Percentiles rank a stretch among this genome's conserved stretches.
Evolutionary conservation across 2,797 vertebrate genomes (phyloP).

Genomic region (Fistularia tabacaria): DNA sequence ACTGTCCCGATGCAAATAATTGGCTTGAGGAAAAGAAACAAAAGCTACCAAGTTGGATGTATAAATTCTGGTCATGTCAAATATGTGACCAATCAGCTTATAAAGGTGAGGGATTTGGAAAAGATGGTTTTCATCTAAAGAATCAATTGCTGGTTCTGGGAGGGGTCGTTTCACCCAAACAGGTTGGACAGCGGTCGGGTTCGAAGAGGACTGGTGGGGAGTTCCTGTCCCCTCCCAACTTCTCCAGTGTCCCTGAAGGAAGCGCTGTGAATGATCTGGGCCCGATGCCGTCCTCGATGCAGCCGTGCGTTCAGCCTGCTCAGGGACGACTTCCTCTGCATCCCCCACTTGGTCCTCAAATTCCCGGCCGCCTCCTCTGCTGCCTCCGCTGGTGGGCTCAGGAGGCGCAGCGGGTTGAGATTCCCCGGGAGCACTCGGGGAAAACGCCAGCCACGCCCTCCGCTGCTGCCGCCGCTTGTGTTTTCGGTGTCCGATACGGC

Average conservation of each 20-base stretch:
- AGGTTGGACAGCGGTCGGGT: conserved; percentile 90
- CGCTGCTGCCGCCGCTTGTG: conserved; percentile 43
- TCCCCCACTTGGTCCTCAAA: conserved; percentile 75
- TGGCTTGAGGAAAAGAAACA: too few species aligned
- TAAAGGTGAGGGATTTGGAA: conserved; percentile 27
- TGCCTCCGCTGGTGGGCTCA: conserved; percentile 71
- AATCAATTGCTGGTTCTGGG: conserved; percentile 3
- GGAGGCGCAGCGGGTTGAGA: conserved; percentile 81
- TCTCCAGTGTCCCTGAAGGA: conserved; percentile 82
- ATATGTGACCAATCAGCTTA: conserved; percentile 33
- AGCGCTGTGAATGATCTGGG: conserved; percentile 92
- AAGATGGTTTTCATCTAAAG: conserved; percentile 1
- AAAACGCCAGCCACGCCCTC: conserved; percentile 82
- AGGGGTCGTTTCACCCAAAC: conserved; percentile 76
- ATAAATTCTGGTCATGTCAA: conserved; percentile 14
- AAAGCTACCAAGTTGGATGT: conserved; percentile 4
- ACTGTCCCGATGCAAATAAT: too few species aligned
- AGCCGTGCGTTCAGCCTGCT: conserved; percentile 84
- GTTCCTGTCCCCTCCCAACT: conserved; percentile 75
- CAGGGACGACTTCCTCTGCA: conserved; percentile 81
- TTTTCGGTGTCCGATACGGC: conserved; percentile 57
- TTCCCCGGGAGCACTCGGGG: conserved; percentile 85
- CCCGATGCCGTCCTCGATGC: conserved; percentile 86
- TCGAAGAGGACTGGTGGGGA: conserved; percentile 78
- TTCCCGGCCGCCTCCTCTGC: conserved; percentile 31